Evolutionary conservation across 1,140 invertebrate species (phyloP).

Genomic region (Dendrolimus kikuchii): DNA sequence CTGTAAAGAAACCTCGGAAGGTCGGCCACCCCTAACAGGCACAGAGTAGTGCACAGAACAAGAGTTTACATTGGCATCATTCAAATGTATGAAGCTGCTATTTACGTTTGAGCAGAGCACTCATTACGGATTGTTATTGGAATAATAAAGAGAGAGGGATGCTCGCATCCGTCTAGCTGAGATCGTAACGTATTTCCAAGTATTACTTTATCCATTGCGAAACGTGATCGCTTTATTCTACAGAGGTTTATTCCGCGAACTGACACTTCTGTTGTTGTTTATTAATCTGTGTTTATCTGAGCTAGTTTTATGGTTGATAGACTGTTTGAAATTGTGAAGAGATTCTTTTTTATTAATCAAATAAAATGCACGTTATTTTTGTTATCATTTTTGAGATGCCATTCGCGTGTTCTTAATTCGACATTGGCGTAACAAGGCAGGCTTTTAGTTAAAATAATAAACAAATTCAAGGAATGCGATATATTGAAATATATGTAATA

Average conservation of each 20-base stretch:
- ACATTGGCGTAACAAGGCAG: too few species aligned
- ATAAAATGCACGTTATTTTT: not conserved
- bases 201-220: conserved; percentile 56
- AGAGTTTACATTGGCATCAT: conserved; percentile 68
- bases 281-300: conserved; percentile 61
- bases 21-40: conserved; percentile 33
- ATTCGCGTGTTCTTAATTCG: too few species aligned
- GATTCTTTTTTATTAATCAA: conserved; percentile 1
- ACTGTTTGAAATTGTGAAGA: conserved; percentile 36
- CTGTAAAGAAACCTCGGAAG: not conserved
- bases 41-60: conserved; percentile 49
- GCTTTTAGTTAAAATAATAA: too few species aligned
- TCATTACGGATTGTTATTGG: conserved; percentile 71
- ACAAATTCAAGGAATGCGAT: too few species aligned
- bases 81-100: conserved; percentile 67
- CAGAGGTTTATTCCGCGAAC: conserved; percentile 45
- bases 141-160: conserved; percentile 64
- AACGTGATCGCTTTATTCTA: conserved; percentile 57
- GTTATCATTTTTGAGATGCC: too few species aligned
- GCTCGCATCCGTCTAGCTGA: conserved; percentile 51
- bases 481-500: too few species aligned
- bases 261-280: conserved; percentile 62
- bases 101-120: conserved; percentile 68
- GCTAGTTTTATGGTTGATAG: conserved; percentile 43
- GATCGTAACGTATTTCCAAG: conserved; percentile 55